Base-by-base conservation (phyloP, 2,113 vertebrate species). In the Saguinus midas region DNA sequence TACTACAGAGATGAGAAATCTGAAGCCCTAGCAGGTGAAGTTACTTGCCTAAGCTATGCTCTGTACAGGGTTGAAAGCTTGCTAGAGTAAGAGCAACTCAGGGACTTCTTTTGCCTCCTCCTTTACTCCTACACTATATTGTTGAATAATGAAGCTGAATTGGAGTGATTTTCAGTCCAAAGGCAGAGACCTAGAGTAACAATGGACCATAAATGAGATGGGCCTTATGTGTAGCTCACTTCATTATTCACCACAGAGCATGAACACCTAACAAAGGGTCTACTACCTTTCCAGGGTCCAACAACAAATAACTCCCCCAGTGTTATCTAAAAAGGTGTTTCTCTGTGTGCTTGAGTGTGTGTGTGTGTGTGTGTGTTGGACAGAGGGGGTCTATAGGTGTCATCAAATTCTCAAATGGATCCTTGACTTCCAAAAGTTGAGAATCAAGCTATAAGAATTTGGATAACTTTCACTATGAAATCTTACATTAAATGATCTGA, bases 161-260 rank as follows among this genome's bases (percentile, higher is more conserved):
- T 43, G 9, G 8, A 21, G 0, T n/a, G 45, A 32, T 29, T 48
- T 52, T 84, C n/a, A 50, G 14, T 37, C 9, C 61, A 40, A 87
- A 96, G 55, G n/a, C 70, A 66, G 40, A 87, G 23, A 95, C 20
- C 40, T 57, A 37, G 27, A 66, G 12, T 18, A 40, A 29, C 89
- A 57, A 52, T 6, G 18, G 35, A 5, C 12, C 4, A 0, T 21
- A 14, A 89, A 4, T 58, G 61, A 90, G 48, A 32, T 1, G 5
- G n/a, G 16, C 6, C 10, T 40, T 50, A 25, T 2, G 10, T 32
- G 14, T 37, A 75, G 70, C 12, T 18, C 40, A 37, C 79, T 17
- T 70, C 40, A 3, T 70, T 45, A 78, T 29, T 91, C 37, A 57
- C 3, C 12, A 21, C 3, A 40, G 8, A 85, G 20, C 64, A 90